Conservation (phyloP, 2,888 invertebrate species). For the Anthoptus insignis region DNA sequence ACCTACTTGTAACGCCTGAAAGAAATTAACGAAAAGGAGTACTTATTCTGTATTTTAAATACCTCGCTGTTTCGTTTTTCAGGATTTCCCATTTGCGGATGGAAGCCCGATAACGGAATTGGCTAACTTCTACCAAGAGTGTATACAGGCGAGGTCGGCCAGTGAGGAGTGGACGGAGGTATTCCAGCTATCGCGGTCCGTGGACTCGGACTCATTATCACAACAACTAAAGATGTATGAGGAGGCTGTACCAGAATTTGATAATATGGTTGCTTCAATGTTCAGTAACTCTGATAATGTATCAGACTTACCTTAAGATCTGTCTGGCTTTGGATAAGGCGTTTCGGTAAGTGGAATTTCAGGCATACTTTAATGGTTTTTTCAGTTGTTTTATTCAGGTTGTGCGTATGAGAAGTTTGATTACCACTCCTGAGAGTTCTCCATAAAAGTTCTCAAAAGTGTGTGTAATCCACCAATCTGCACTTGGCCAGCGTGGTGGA, state of each 20-base stretch:
- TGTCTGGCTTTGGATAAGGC: too few species aligned
- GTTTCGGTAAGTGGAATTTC: too few species aligned
- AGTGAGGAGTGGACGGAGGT: conserved; percentile 69
- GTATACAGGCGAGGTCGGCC: conserved; percentile 88
- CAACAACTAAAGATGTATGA: conserved; percentile 91
- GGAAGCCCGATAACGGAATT: conserved; percentile 91
- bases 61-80: conserved; percentile 46
- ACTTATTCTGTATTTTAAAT: conserved; percentile 10
- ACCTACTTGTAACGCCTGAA: too few species aligned
- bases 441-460: too few species aligned
- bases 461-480: too few species aligned
- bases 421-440: too few species aligned
- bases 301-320: conserved; percentile 51
- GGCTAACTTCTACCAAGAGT: conserved; percentile 93
- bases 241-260: conserved; percentile 91
- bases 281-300: conserved; percentile 80
- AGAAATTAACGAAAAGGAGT: too few species aligned
- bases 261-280: conserved; percentile 91
- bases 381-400: too few species aligned
- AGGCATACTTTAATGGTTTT: too few species aligned
- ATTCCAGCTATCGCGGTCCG: conserved; percentile 54
- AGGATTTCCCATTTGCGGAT: conserved; percentile 94
- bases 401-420: too few species aligned
- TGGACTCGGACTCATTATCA: conserved; percentile 87
- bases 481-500: too few species aligned